These are phyloP conservation scores for Pseudoatta argentina DNA, from an alignment of 1,140 invertebrate genomes.

Conservation along the genomic window DNA sequence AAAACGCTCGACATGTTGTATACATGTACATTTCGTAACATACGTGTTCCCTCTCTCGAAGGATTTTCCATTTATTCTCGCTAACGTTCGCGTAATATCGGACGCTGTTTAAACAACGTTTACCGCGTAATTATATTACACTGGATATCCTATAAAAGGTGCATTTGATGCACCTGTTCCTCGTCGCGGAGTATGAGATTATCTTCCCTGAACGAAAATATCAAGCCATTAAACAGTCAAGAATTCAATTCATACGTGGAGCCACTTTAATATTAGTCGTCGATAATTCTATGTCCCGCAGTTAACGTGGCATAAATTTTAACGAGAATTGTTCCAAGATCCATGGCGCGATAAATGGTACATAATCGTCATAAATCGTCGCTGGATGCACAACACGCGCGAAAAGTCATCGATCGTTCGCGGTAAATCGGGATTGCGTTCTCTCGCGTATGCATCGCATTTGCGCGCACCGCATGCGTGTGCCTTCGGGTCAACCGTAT, in stretches of 20 bases:
- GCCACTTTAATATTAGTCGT: neutral
- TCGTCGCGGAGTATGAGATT: neutral
- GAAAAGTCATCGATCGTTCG: slow-evolving; percentile 52
- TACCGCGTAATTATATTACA: slow-evolving; percentile 4
- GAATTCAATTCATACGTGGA: neutral
- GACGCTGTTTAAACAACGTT: slow-evolving; percentile 31
- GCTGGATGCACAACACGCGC: neutral
- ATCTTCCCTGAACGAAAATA: neutral
- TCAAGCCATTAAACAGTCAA: slow-evolving; percentile 17
- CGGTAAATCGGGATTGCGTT: slow-evolving; percentile 38
- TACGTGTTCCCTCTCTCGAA: neutral
- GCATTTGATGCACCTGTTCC: slow-evolving; percentile 1
- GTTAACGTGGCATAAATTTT: slow-evolving; percentile 12
- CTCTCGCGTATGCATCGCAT: slow-evolving; percentile 55
- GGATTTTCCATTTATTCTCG: slow-evolving; percentile 29
- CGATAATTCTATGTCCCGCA: neutral
- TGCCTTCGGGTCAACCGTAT: slow-evolving; percentile 59
- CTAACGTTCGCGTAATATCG: slow-evolving; percentile 30
- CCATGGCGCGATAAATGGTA: neutral
- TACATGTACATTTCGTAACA: neutral
- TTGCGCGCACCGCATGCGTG: slow-evolving; percentile 57
- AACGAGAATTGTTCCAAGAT: slow-evolving; percentile 17
- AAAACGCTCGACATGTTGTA: neutral
- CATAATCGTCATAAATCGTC: slow-evolving; percentile 40
- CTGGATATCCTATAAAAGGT: slow-evolving; percentile 5